Base-by-base conservation (phyloP, 2,797 vertebrate genomes). In the Balearica regulorum region DNA sequence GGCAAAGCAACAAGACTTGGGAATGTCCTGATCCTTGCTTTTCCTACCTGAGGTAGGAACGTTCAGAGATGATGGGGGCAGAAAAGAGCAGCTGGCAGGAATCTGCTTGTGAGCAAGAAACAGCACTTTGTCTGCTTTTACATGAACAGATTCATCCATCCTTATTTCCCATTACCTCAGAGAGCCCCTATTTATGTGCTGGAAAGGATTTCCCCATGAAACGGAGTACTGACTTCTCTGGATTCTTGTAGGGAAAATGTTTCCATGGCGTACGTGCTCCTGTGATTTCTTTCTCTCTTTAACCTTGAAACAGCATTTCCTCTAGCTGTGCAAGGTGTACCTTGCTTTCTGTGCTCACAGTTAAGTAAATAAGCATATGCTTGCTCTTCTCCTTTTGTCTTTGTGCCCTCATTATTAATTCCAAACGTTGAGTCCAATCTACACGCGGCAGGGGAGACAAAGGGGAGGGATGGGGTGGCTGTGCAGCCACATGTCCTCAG, bases 261-360 rank as follows among this genome's bases (percentile, higher is more conserved):
- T 94, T 94, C 76, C 16, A 3, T 26, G 58, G 35, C 8, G 9
- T 92, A 91, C 1, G 6, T 88, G 84, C 44, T 91, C 29, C 72
- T 91, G 54, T 62, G 57, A 76, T 83, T 96, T 91, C 69, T 89
- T 87, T 87, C 60, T 73, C 39, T 83, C 39, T 91, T 87, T 78
- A 95, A 92, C 92, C 84, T 94, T 87, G 79, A 85, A 93, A 39
- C 1, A 0, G 46, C 43, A 41, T 95, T 93, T 97, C 82, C 87
- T 89, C 61, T 70, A 46, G 65, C 79, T 83, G 8, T 84, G 35
- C 76, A 81, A 88, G 72, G 51, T 89, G 69, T 58, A 76, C 84
- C 28, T 89, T 71, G 57, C 65, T 81, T 92, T 93, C 75, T 69
- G 49, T 31, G 46, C 81, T 83, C 75, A 76, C 73, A 78, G 3